These are phyloP conservation scores for Nomada lathburiana DNA, from an alignment of 2,888 invertebrate species.

Conservation along the genomic window DNA sequence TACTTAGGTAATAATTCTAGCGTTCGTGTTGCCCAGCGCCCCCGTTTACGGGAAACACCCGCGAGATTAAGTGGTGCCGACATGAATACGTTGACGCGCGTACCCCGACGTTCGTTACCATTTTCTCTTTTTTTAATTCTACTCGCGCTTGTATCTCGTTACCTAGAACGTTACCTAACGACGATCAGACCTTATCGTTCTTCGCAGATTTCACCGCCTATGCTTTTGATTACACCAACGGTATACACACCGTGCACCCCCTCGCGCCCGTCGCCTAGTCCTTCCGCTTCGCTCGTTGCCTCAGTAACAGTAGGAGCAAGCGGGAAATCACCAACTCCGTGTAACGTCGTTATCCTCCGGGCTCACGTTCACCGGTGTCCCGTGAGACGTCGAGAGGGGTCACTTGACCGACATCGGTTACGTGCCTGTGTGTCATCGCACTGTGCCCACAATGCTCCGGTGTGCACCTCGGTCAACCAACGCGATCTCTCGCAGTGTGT, in stretches of 20 bases:
- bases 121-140: constrained; percentile 3
- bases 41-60: constrained; percentile 37
- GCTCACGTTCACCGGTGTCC: constrained; percentile 36
- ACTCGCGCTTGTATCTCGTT: constrained; percentile 38
- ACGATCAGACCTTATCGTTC: constrained; percentile 54
- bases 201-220: constrained; percentile 46
- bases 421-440: background rate
- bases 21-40: constrained; percentile 36
- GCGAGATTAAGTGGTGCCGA: constrained; percentile 34
- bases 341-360: constrained; percentile 12
- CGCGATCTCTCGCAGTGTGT: background rate
- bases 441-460: background rate
- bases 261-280: constrained; percentile 23
- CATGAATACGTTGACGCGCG: constrained; percentile 13
- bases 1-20: constrained; percentile 49
- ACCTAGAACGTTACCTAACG: constrained; percentile 58
- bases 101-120: constrained; percentile 25
- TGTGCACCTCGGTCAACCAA: background rate
- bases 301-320: background rate
- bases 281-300: background rate
- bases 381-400: constrained; percentile 8
- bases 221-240: constrained; percentile 65
- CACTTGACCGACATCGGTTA: background rate
- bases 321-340: background rate
- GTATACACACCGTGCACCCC: constrained; percentile 35